phyloP scores from a whole-genome alignment of 2,113 vertebrate genomes.

The Lepus timidus region DNA sequence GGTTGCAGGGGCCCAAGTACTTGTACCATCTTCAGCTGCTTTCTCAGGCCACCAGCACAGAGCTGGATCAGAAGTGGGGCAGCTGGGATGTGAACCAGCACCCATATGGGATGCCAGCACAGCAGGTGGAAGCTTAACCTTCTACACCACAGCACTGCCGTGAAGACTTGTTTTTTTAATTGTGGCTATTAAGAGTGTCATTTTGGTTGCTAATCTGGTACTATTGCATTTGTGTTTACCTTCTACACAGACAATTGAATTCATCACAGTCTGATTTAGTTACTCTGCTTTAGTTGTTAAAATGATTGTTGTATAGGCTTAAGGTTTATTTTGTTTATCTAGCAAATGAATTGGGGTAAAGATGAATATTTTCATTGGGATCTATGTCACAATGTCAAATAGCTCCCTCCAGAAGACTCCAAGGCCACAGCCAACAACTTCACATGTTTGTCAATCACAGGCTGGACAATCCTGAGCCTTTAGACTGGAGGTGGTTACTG shows the following conservation, averaged over 20 bases:
- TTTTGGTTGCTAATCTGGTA: background rate
- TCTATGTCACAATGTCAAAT: background rate
- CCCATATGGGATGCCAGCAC: too few species aligned
- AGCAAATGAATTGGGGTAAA: slow-evolving; percentile 10
- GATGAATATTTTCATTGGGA: background rate
- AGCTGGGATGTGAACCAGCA: too few species aligned
- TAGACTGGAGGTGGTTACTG: background rate
- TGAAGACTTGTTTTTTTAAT: background rate
- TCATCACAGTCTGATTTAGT: background rate
- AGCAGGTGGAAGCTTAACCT: too few species aligned
- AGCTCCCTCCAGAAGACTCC: background rate
- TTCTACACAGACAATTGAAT: background rate
- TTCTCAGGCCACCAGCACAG: too few species aligned
- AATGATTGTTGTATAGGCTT: background rate
- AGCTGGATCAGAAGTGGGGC: too few species aligned
- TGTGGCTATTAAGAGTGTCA: background rate
- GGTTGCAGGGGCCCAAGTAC: too few species aligned
- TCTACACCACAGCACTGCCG: too few species aligned
- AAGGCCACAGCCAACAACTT: background rate
- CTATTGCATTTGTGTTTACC: background rate
- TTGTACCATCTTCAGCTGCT: too few species aligned
- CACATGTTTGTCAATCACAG: background rate
- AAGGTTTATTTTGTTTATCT: slow-evolving; percentile 22
- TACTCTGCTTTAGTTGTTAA: slow-evolving; percentile 2
- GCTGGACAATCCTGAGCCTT: background rate